Base-by-base conservation (phyloP, 2,888 invertebrate species). In the Timandra comae region DNA sequence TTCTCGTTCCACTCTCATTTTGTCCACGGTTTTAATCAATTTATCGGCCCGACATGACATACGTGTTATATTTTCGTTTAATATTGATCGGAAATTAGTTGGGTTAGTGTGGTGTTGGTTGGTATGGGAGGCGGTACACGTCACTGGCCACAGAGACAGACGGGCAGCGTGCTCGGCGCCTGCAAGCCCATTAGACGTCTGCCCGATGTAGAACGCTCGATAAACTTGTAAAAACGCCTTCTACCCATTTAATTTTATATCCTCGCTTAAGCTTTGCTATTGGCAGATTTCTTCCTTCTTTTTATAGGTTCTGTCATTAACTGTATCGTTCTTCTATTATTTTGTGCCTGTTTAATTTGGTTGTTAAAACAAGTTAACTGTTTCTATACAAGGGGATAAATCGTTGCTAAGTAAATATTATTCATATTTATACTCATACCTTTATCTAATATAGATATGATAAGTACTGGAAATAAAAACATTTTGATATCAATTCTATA, bases 171-270 rank as follows among this genome's bases (percentile, higher is more conserved):
- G 69, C 69, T 66, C 75, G 81, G 81, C 81, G 82, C 82, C 84
- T 77, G 63, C 62, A 60, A 70, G 70, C 68, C 81, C 81, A 82
- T 82, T 82, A 82, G 67, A 69, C 69, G 81, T 78, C 82, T 77
- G 71, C 69, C 68, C 74, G 75, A 78, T 80, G 75, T 79, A 57
- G 79, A 81, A 80, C 84, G 85, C 84, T 84, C 84, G 81, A 84
- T 84, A 84, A 84, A 84, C 84, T 84, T 82, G 76, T 82, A 81
- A 82, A 84, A 84, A 81, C 79, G 79, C 79, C 77, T 79, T 80
- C 79, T 76, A 77, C 74, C 76, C 76, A 80, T 82, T 84, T 84
- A 81, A 82, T 82, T 82, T 84, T 84, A 84, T 79, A 77, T 63
- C 75, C 72, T 64, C 67, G 77, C 77, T 76, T 78, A 76, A 79